phyloP scores from a whole-genome alignment of 2,113 vertebrate genomes.

The Brevimyrus niger region DNA sequence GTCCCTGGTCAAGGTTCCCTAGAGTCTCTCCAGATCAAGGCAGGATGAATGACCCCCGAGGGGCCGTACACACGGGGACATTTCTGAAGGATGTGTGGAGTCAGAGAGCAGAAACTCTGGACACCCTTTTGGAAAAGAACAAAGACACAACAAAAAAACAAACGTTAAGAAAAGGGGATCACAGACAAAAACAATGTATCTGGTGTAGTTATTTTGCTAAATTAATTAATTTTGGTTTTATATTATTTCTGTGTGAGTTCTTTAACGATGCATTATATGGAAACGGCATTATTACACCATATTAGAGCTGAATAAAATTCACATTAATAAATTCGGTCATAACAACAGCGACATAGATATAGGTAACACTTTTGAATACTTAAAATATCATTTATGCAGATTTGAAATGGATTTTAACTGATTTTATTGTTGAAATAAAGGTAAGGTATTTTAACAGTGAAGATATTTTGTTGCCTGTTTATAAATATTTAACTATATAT shows the following conservation, averaged over 20 bases:
- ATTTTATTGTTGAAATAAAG: background rate
- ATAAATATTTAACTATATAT: background rate
- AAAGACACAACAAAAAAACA: background rate
- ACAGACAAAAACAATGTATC: background rate
- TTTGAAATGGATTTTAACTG: background rate
- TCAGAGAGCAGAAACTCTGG: background rate
- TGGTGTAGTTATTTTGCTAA: background rate
- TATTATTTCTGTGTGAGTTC: background rate
- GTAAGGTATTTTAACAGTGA: background rate
- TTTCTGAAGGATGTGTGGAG: constrained; percentile 20
- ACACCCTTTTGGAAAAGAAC: background rate
- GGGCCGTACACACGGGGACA: constrained; percentile 60
- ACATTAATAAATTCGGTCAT: background rate
- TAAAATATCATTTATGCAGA: background rate
- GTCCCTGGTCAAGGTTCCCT: constrained; percentile 21
- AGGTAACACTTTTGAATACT: background rate
- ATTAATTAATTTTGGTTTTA: background rate
- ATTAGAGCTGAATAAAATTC: background rate
- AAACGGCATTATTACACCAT: background rate
- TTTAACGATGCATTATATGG: background rate
- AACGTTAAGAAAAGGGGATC: background rate
- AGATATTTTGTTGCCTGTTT: background rate
- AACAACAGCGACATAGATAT: background rate
- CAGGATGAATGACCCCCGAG: constrained; percentile 57
- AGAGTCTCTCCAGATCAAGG: constrained; percentile 11